Percentiles rank a stretch among this genome's conserved stretches.
Evolutionary conservation across 53 echinoderm and acorn worm genomes (phyloP).

Genomic region (Glandiceps talaboti): DNA sequence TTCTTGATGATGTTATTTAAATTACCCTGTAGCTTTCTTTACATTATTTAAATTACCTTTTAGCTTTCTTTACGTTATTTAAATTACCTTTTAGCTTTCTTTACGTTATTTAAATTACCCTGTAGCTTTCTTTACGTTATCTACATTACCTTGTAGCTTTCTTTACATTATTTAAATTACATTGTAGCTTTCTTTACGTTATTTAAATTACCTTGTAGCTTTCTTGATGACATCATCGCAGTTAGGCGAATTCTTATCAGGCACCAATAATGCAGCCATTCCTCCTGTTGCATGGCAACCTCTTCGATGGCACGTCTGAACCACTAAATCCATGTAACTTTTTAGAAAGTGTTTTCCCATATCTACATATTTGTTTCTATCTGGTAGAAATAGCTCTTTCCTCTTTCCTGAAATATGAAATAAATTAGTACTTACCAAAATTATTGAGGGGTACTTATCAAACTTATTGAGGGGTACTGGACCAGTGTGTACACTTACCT

Average conservation of each 20-base stretch:
- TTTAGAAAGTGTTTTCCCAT: constrained; percentile 65
- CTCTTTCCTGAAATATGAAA: constrained; percentile 36
- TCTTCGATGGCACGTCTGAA: constrained; percentile 51
- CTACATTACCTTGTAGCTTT: no score
- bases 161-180: no score
- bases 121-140: no score
- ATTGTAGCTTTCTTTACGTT: neutral
- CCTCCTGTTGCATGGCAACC: constrained; percentile 72
- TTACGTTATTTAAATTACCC: no score
- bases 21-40: no score
- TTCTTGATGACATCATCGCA: constrained; percentile 18
- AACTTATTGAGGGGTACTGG: no score
- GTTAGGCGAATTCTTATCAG: neutral
- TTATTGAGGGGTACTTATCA: no score
- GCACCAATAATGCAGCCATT: constrained; percentile 35
- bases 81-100: no score
- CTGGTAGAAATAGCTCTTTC: constrained; percentile 53
- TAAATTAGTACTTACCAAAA: neutral
- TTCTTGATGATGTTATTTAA: no score
- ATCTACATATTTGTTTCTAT: constrained; percentile 64
- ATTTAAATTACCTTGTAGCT: constrained; percentile 19
- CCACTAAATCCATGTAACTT: constrained; percentile 51
- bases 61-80: no score
- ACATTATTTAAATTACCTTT: no score
- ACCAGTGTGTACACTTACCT: no score